Conservation (phyloP, 2,888 invertebrate species). For the Helleia helle region DNA sequence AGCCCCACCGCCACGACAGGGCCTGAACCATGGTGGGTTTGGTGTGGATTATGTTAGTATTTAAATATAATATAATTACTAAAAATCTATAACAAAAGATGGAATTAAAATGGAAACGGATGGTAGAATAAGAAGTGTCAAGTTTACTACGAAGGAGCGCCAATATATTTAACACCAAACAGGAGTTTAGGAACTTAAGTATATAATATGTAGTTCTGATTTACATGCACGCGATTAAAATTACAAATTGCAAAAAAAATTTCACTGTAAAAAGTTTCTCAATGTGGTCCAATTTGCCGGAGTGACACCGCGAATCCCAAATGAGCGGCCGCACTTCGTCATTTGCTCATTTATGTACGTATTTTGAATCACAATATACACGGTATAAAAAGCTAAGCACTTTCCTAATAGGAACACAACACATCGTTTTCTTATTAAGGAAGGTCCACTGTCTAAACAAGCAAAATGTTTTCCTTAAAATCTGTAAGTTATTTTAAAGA, state of each 20-base stretch:
- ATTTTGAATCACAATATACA: constrained; percentile 59
- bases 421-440: constrained; percentile 57
- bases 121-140: no score
- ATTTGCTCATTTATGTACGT: constrained; percentile 57
- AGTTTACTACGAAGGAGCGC: no score
- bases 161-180: no score
- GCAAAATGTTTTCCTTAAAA: constrained; percentile 68
- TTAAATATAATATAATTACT: no score
- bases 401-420: constrained; percentile 49
- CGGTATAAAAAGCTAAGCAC: constrained; percentile 56
- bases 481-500: constrained; percentile 42
- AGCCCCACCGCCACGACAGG: no score
- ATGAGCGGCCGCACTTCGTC: constrained; percentile 54
- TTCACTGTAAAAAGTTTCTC: constrained; percentile 52
- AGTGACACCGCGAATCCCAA: constrained; percentile 60
- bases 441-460: constrained; percentile 53
- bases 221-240: constrained; percentile 9
- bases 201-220: constrained; percentile 4
- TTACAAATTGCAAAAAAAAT: constrained; percentile 30
- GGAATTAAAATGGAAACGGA: no score
- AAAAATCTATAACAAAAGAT: no score
- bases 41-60: no score
- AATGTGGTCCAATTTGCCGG: constrained; percentile 67
- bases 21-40: no score
- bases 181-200: no score